A percentile compares a stretch with the other conserved stretches of the same genome.
These are phyloP conservation scores for Diplolepis rosae DNA, from an alignment of 2,888 invertebrate genomes.

Conservation along the genomic window DNA sequence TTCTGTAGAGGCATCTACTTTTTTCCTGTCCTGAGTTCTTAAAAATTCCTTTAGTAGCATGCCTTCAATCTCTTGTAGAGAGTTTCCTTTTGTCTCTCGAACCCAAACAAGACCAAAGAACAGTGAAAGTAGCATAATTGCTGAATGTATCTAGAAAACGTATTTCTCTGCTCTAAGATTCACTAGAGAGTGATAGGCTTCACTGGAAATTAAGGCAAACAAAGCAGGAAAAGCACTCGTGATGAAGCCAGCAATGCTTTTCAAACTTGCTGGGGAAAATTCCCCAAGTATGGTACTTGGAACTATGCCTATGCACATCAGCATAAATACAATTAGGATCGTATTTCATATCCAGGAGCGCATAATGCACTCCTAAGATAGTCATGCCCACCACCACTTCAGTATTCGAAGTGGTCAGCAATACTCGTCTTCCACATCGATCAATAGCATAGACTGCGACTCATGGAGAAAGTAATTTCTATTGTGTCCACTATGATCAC, in stretches of 20 bases:
- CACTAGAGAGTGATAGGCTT: conserved; percentile 59
- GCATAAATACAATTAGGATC: conserved; percentile 52
- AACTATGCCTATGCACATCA: conserved; percentile 45
- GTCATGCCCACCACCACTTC: conserved; percentile 48
- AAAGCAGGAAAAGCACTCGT: conserved; percentile 54
- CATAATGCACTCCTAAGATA: conserved; percentile 56
- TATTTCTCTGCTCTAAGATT: conserved; percentile 52
- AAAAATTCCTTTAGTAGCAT: not conserved
- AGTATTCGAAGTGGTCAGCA: conserved; percentile 45
- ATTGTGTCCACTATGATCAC: conserved; percentile 52
- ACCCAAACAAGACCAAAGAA: conserved; percentile 39
- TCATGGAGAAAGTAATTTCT: conserved; percentile 39
- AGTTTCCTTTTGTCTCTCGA: conserved; percentile 65
- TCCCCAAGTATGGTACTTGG: conserved; percentile 61
- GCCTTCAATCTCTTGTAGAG: conserved; percentile 50
- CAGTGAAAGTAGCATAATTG: conserved; percentile 42
- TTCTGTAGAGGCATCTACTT: too few relatives aligned
- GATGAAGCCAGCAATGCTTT: conserved; percentile 58
- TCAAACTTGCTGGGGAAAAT: conserved; percentile 60
- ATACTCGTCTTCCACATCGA: conserved; percentile 42
- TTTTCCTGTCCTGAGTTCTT: too few relatives aligned
- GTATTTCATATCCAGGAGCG: conserved; percentile 45
- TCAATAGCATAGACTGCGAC: conserved; percentile 46
- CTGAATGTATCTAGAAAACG: conserved; percentile 58
- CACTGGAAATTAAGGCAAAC: conserved; percentile 58